Conservation (phyloP, 2,888 invertebrate genomes). For the Lasioglossum pauxillum region DNA sequence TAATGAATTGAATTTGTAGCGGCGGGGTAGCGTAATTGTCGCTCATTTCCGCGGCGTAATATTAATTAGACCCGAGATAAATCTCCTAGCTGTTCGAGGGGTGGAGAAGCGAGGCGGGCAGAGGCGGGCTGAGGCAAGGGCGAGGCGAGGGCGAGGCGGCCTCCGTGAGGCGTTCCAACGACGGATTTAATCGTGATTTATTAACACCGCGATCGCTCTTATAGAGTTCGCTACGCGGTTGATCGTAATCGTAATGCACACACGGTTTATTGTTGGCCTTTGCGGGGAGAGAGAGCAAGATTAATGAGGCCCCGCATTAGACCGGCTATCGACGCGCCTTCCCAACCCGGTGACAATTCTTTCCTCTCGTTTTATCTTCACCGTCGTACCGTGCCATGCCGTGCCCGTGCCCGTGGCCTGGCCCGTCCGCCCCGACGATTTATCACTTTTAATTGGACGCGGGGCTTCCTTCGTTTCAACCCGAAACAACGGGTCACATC, state of each 20-base stretch:
- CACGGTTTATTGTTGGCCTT: slow-evolving; percentile 42
- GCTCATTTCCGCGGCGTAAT: slow-evolving; percentile 44
- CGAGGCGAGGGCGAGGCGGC: not conserved
- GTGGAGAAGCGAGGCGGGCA: not conserved
- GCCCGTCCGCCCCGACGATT: slow-evolving; percentile 30
- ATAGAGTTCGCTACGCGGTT: slow-evolving; percentile 24
- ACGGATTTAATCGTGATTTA: slow-evolving; percentile 59
- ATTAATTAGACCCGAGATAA: slow-evolving; percentile 52
- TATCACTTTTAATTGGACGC: slow-evolving; percentile 54
- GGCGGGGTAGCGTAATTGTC: slow-evolving; percentile 45
- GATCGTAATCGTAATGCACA: slow-evolving; percentile 55
- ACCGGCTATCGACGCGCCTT: slow-evolving; percentile 43
- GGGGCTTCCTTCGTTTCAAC: not conserved
- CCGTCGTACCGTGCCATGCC: not conserved
- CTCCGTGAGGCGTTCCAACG: slow-evolving; percentile 40
- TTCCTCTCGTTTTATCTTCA: slow-evolving; percentile 2
- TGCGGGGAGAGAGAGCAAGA: slow-evolving; percentile 34
- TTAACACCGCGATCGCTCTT: slow-evolving; percentile 42
- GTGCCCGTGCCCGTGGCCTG: not conserved
- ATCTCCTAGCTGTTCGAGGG: slow-evolving; percentile 27
- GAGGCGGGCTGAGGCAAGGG: not conserved
- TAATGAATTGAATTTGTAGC: slow-evolving; percentile 45
- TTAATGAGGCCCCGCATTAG: slow-evolving; percentile 49
- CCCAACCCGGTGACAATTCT: slow-evolving; percentile 31
- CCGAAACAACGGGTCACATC: not conserved